Evolutionary conservation across 2,888 invertebrate species (phyloP), one percentile per base, ranked within the genome.

Genomic region (Chloroclysta siterata): DNA sequence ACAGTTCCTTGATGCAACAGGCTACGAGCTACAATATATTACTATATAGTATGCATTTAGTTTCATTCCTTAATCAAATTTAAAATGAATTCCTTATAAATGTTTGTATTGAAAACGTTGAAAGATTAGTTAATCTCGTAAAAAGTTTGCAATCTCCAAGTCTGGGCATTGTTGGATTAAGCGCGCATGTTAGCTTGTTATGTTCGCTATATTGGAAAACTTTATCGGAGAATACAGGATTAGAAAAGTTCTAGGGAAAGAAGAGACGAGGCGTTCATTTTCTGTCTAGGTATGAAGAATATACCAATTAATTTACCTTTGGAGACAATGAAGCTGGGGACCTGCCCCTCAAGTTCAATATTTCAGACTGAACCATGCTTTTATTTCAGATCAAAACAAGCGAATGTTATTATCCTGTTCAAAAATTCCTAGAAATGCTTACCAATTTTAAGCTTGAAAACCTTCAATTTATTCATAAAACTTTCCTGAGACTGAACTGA

Each of bases 201-300:
- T 84, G 85, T 84, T 80, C 76, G 75, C 81, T 74, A 84, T 87
- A 88, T 89, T 88, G 85, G 84, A 88, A 88, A 89, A 89, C 79
- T 88, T 88, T 80, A 75, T 66, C 76, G 71, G 84, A 85, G 85
- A 87, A 85, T 83, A 84, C 79, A 82, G 82, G 78, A 89, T 88
- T 84, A 88, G 82, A 85, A 88, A 88, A 88, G 84, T 88, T 88
- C 72, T 75, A 75, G 78, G 76, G 51, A 78, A 79, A 72, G 78
- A 71, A 76, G 77, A 72, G 79, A 74, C 69, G 75, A 60, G 78
- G 75, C 79, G 79, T 76, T 77, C 69, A 74, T 74, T 48, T 59
- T 63, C 36, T 33, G 53, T 53, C 63, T 65, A 53, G 65, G 63
- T 63, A 50, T 11, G 4, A 39, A 39, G 11, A 1, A 33, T 39